Base-by-base conservation (phyloP, 2,113 vertebrate genomes). In the Syngnathus scovelli region DNA sequence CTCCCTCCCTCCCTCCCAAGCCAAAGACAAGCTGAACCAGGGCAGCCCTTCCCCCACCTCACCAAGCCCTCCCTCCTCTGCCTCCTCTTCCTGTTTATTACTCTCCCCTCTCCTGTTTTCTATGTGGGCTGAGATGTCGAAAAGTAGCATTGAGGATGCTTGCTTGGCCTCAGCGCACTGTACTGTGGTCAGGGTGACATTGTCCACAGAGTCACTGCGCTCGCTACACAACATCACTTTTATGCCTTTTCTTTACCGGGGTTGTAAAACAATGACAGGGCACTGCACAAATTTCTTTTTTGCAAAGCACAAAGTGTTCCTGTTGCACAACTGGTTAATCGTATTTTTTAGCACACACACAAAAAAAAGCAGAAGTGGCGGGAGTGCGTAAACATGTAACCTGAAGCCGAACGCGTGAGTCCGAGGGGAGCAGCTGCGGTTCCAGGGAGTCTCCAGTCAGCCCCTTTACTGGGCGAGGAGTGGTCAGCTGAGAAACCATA, bases 81-180 rank as follows among this genome's bases (percentile, higher is more conserved):
- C 71, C 81, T 84, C 62, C 77, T 82, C 83, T 89, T 90, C 90
- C 88, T 89, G 88, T 90, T 89, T 90, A 88, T 87, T 82, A 85
- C 65, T 81, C 59, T 64, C 71, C 74, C 59, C 79, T 71, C 70
- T 48, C 80, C 70, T 54, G 77, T 82, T 84, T 82, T 80, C 80
- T 78, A 55, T 58, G 19, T 71, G 70, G 62, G 49, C 76, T 70
- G 52, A 66, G 64, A 61, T 43, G 61, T 62, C 68, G 71, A 68
- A 72, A 69, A 78, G 71, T 75, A 71, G 76, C 58, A 59, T 61
- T 21, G 52, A 78, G 70, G 74, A 76, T 72, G 76, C 68, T 61
- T 72, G 76, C 68, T 61, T 71, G 52, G 72, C 44, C 60, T 78
- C 60, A 63, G 54, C 72, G 54, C 61, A 73, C 21, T 7, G 44